Evolutionary conservation across 2,113 vertebrate species (phyloP), one percentile per base, ranked within the genome.

Genomic region (Misgurnus mizolepis): DNA sequence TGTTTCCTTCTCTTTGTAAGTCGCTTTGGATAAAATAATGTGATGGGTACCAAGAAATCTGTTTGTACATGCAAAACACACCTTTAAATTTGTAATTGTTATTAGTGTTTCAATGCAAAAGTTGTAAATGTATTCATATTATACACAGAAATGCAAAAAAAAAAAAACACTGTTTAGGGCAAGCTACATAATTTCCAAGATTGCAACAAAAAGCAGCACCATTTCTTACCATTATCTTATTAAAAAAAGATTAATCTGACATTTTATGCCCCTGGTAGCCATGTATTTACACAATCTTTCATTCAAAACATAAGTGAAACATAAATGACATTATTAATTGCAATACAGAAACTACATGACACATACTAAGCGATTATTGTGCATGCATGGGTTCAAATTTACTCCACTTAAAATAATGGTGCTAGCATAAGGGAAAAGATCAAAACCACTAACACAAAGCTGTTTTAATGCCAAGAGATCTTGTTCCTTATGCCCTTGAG

Each of bases 401-500:
- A 0, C 58, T 73, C 1, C 17, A 4, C 17, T 22, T 58, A 8
- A 73, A 43, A 73, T 22, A 3, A n/a, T 55, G 50, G 7, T 40
- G 34, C 15, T 56, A 39, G 27, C 22, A 56, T 9, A 58, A 72
- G 7, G 4, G 43, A 9, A 62, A 47, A 3, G 9, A 76, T 58
- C 14, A 76, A 27, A 10, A 49, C 18, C 41, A 17, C 58, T 49
- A 64, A 34, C 41, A 75, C 2, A 6, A 62, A 61, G 14, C 3
- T 60, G 71, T 49, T 15, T 40, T 66, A 5, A 66, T 34, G 18
- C 17, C 55, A 66, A 40, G 34, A 53, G 74, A 76, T 53, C 15
- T 76, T 27, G 27, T 17, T 66, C 47, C 6, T 18, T 40, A 15
- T 66, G 45, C 74, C 61, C 45, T 66, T 53, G 61, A 76, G 74